Percentiles rank a stretch among this genome's conserved stretches.
Evolutionary conservation across 2,113 vertebrate species (phyloP).

Genomic region (Mastomys natalensis): DNA sequence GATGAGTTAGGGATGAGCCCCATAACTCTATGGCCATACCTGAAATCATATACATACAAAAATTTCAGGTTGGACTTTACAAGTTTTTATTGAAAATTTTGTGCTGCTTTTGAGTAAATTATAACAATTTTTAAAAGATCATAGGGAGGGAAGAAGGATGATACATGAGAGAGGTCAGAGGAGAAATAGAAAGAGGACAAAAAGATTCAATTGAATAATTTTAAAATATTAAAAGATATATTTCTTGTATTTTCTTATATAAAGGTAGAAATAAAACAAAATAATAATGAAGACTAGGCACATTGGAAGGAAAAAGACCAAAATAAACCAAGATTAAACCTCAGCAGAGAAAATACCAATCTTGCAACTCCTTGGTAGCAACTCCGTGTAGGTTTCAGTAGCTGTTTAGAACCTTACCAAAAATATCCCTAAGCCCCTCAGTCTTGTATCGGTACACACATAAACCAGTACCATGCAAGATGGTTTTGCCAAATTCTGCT

Average conservation of each 20-base stretch:
- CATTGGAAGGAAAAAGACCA: not conserved
- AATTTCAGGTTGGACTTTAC: not conserved
- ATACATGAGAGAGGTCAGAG: not conserved
- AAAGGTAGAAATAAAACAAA: not conserved
- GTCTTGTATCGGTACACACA: not conserved
- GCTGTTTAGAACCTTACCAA: not conserved
- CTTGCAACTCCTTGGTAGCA: not conserved
- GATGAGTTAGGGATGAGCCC: not conserved
- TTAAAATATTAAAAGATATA: not conserved
- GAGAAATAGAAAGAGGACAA: not conserved
- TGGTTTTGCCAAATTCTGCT: not conserved
- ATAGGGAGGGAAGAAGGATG: not conserved
- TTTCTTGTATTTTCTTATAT: not conserved
- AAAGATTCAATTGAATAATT: not conserved
- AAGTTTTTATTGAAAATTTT: not conserved
- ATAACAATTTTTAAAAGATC: not conserved
- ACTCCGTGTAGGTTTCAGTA: no score
- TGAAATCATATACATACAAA: not conserved
- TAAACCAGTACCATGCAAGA: not conserved
- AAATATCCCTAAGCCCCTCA: not conserved
- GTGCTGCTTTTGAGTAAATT: not conserved
- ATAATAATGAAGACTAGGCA: no score
- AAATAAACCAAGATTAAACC: not conserved
- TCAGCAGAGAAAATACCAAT: not conserved
- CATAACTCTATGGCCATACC: not conserved